phyloP scores from a whole-genome alignment of 2,888 invertebrate genomes.

The Aproaerema taeniolella region DNA sequence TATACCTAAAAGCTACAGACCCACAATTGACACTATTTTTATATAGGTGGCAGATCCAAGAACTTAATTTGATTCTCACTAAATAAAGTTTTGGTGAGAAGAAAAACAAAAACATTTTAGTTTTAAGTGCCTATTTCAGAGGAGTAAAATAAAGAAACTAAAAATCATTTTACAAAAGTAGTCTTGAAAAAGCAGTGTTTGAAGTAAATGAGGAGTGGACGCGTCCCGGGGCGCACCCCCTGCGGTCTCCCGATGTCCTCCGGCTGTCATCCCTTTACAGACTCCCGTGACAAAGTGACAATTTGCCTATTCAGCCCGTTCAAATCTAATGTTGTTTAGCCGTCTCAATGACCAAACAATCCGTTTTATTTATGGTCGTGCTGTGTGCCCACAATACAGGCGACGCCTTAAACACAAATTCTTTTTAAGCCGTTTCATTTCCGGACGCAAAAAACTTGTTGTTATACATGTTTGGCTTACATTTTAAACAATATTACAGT shows the following conservation, averaged over 20 bases:
- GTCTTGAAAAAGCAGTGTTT: too few relatives aligned
- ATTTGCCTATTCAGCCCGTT: slow-evolving; percentile 69
- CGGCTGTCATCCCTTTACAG: slow-evolving; percentile 37
- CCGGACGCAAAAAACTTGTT: slow-evolving; percentile 33
- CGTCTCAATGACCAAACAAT: slow-evolving; percentile 62
- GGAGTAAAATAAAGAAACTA: too few relatives aligned
- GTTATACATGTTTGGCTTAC: background rate
- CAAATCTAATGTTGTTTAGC: slow-evolving; percentile 70
- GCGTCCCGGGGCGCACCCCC: slow-evolving; percentile 36
- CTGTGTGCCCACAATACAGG: slow-evolving; percentile 56
- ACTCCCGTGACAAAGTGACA: slow-evolving; percentile 70
- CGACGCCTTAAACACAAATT: slow-evolving; percentile 43
- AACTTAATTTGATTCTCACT: too few relatives aligned
- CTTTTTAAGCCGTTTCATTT: slow-evolving; percentile 64
- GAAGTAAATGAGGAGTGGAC: too few relatives aligned
- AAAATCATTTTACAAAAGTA: too few relatives aligned
- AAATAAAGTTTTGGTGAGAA: too few relatives aligned
- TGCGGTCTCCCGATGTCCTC: slow-evolving; percentile 33
- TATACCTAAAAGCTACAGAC: too few relatives aligned
- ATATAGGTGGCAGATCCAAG: too few relatives aligned
- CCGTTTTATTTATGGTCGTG: slow-evolving; percentile 62
- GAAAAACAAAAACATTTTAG: too few relatives aligned
- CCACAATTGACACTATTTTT: too few relatives aligned
- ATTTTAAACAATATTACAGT: too few relatives aligned
- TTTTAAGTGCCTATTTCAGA: too few relatives aligned